Percentiles rank a stretch among this genome's conserved stretches.
These are phyloP conservation scores for Leucophora obtusa DNA, from an alignment of 2,888 invertebrate genomes.

Conservation along the genomic window DNA sequence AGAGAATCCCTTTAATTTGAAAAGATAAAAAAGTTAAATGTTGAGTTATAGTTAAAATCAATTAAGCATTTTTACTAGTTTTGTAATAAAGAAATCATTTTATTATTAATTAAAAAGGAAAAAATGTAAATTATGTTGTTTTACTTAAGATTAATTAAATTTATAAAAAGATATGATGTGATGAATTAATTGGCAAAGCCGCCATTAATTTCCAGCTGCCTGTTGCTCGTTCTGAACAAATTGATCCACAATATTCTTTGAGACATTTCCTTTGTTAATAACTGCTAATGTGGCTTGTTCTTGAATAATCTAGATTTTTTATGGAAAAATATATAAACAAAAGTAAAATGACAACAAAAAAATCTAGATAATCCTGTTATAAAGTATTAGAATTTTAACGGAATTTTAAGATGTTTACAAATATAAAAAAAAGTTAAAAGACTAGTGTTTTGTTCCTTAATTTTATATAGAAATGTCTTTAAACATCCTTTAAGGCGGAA, in stretches of 20 bases:
- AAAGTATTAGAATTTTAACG: neutral
- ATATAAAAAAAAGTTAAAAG: no score
- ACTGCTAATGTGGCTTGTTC: conserved; percentile 5
- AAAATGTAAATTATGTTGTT: conserved; percentile 37
- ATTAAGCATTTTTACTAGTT: conserved; percentile 73
- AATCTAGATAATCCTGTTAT: neutral
- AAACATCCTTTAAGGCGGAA: no score
- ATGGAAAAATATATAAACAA: neutral
- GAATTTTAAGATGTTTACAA: neutral
- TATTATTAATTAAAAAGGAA: conserved; percentile 71
- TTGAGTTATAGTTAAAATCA: conserved; percentile 63
- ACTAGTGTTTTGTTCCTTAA: no score
- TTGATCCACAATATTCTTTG: conserved; percentile 33
- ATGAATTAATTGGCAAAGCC: neutral
- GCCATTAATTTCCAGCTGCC: conserved; percentile 28
- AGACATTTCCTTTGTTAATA: conserved; percentile 13
- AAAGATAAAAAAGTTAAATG: conserved; percentile 66
- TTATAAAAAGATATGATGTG: neutral
- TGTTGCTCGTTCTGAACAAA: conserved; percentile 42
- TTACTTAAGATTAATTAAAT: conserved; percentile 13
- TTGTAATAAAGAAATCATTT: conserved; percentile 73
- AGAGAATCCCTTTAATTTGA: conserved; percentile 48
- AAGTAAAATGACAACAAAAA: neutral
- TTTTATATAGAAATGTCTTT: neutral
- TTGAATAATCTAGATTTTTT: conserved; percentile 29